Evolutionary conservation across 2,888 invertebrate genomes (phyloP).

Genomic region (Eueremaeus valkanovi): DNA sequence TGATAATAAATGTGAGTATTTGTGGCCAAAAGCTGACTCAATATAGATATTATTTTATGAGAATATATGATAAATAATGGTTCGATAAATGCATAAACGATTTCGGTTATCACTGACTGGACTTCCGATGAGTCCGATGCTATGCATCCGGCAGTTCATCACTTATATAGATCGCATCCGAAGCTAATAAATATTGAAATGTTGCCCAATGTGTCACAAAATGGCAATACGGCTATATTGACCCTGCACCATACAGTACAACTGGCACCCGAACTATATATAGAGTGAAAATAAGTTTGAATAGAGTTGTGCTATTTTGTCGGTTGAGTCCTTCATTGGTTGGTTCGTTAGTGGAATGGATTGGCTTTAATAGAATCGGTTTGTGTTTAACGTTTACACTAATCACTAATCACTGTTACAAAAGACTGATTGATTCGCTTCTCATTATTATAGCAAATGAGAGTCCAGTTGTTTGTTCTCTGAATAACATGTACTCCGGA

Average conservation of each 20-base stretch:
- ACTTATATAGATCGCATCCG: slow-evolving; percentile 11
- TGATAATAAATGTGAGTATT: background rate
- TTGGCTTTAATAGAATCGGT: background rate
- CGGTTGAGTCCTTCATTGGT: too few species aligned
- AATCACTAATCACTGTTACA: background rate
- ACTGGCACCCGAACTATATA: background rate
- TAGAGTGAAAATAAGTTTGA: too few species aligned
- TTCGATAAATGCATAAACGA: slow-evolving; percentile 7
- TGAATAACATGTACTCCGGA: background rate
- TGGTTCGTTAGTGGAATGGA: too few species aligned
- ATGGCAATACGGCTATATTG: too few species aligned
- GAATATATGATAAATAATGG: background rate
- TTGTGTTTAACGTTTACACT: background rate
- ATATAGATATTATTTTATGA: too few species aligned
- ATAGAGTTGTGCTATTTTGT: too few species aligned
- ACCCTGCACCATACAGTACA: background rate
- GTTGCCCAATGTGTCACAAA: background rate
- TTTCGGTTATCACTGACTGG: slow-evolving; percentile 14
- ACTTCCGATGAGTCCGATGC: slow-evolving; percentile 17
- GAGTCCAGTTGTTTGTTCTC: slow-evolving; percentile 8
- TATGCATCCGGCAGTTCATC: slow-evolving; percentile 17
- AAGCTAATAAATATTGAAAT: slow-evolving; percentile 22
- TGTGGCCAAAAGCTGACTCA: background rate
- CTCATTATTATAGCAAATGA: slow-evolving; percentile 29
- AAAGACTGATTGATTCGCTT: slow-evolving; percentile 13